These are phyloP conservation scores for Philaethria dido DNA, from an alignment of 2,888 invertebrate species.

Conservation along the genomic window DNA sequence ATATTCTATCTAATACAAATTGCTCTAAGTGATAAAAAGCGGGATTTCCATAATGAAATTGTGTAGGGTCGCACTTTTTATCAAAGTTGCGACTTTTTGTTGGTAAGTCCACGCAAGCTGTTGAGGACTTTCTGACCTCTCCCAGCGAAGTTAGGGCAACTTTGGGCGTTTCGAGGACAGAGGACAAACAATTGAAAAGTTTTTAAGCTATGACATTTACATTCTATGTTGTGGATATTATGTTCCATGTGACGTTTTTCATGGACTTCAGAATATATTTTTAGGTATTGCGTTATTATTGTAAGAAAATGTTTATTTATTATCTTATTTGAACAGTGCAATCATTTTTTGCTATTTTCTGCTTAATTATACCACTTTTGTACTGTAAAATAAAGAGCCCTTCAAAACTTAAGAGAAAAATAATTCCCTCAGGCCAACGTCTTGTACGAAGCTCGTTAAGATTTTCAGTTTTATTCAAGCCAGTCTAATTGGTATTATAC, in stretches of 20 bases:
- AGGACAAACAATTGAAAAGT: constrained; percentile 33
- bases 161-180: constrained; percentile 27
- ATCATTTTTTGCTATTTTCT: background rate
- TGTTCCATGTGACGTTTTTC: background rate
- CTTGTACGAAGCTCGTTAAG: constrained; percentile 17
- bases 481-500: constrained; percentile 10
- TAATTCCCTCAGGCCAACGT: background rate
- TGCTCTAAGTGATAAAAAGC: constrained; percentile 29
- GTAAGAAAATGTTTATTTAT: background rate
- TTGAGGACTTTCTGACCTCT: constrained; percentile 32
- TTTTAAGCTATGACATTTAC: constrained; percentile 28
- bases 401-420: constrained; percentile 12
- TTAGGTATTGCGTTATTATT: background rate
- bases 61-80: constrained; percentile 30
- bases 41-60: constrained; percentile 33
- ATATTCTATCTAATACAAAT: constrained; percentile 21
- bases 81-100: constrained; percentile 30
- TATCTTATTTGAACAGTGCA: background rate
- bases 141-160: constrained; percentile 27
- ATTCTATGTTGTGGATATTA: constrained; percentile 19
- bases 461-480: constrained; percentile 7
- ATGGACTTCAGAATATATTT: background rate
- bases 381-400: background rate
- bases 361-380: background rate
- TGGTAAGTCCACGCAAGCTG: constrained; percentile 32